Percentiles rank a stretch among this genome's conserved stretches.
These are phyloP conservation scores for Phymorhynchus buccinoides DNA, from an alignment of 1,140 invertebrate species.

Conservation along the genomic window DNA sequence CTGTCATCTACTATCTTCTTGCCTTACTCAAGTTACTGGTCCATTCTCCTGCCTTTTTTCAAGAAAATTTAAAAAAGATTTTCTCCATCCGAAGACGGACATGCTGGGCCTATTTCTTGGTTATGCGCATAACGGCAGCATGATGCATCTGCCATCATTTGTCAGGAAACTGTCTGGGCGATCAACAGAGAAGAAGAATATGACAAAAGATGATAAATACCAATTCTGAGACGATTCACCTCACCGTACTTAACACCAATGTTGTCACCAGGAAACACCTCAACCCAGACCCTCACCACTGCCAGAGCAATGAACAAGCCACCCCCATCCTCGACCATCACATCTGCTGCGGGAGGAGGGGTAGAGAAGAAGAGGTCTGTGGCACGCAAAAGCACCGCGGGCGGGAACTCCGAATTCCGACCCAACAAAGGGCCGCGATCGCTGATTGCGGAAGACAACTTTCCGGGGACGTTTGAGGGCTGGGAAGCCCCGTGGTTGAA, in stretches of 20 bases:
- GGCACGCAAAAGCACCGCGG: constrained; percentile 61
- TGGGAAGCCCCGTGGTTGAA: constrained; percentile 67
- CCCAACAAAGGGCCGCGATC: constrained; percentile 7
- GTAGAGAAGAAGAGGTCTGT: constrained; percentile 61
- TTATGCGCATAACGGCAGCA: too few species aligned
- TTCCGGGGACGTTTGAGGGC: constrained; percentile 23
- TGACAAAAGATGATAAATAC: too few species aligned
- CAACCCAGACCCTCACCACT: neutral
- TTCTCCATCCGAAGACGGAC: too few species aligned
- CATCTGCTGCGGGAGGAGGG: neutral
- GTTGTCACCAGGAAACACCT: neutral
- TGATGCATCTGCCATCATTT: too few species aligned
- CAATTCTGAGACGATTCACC: neutral
- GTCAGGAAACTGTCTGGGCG: too few species aligned
- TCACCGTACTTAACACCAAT: neutral
- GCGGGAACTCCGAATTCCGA: constrained; percentile 9
- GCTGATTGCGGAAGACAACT: constrained; percentile 15
- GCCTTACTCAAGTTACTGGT: too few species aligned
- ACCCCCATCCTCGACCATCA: neutral
- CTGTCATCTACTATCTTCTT: too few species aligned
- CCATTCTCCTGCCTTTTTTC: too few species aligned
- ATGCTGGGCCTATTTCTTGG: too few species aligned
- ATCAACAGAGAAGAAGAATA: too few species aligned
- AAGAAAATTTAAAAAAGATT: too few species aligned
- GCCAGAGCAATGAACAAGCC: neutral